Evolutionary conservation across 2,888 invertebrate species (phyloP), one percentile per base, ranked within the genome.

Genomic region (Mimas tiliae): DNA sequence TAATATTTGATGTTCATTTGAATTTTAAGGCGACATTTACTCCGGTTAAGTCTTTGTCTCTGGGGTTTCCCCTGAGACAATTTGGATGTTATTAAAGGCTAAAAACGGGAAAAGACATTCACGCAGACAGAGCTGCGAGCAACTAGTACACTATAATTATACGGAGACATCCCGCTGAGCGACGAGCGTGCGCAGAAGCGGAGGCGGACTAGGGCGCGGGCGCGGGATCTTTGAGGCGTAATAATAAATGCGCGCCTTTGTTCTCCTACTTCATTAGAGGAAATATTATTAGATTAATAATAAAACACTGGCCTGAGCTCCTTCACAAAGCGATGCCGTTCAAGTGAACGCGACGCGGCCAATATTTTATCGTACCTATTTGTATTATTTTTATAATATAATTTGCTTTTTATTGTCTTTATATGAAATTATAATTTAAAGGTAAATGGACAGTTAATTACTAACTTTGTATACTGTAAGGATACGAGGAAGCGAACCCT

Each of bases 261-360:
- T 58, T 6, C n/a, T 63, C 45, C 11, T 33, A 42, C 42, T 58
- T 58, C 58, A 58, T 58, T 58, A 58, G 19, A 1, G 19, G 11
- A 58, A 58, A 58, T 58, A 58, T 58, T 42, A 12, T 58, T 21
- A 58, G 38, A 58, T 42, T 38, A 58, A 58, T 58, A 58, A 58
- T 58, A 42, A 42, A 58, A 42, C 58, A 42, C 11, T 16, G 38
- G 11, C 58, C 9, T 8, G 19, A 6, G 42, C 58, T 33, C 0
- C 1, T 38, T 12, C 58, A 58, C 19, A 58, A 42, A 58, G 58
- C 58, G 19, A 42, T 6, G 42, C 38, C 19, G 12, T 42, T 42
- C 19, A 42, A 58, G 19, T 55, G 38, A 55, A 42, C 55, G 9
- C 9, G 55, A 19, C 58, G 1, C 58, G 42, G 12, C 0, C 38